Evolutionary conservation across 2,888 invertebrate species (phyloP), one percentile per base, ranked within the genome.

Genomic region (Emmelina monodactyla): DNA sequence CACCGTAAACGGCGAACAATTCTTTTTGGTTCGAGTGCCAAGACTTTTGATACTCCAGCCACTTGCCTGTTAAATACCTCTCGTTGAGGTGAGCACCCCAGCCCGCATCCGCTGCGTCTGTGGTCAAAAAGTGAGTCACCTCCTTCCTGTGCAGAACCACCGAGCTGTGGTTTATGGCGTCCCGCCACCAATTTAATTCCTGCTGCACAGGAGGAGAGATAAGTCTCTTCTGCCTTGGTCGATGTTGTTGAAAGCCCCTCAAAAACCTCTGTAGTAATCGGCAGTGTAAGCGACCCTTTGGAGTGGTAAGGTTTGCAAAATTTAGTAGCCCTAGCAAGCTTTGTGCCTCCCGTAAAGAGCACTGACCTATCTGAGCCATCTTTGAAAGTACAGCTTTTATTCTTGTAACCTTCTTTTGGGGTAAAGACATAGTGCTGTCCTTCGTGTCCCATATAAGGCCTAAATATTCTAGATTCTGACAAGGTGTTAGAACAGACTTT

Each of bases 401-500:
- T 6, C 2, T 9, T 19, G 12, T 10, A 12, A 19, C 32, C 4
- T 19, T 32, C 2, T 15, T 31, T 31, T 2, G 4, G 9, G 19
- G 34, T n/a, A 28, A 22, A 16, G 15, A 11, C 29, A 12, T 28
- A 2, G 10, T 5, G 31, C n/a, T 16, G 11, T 6, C 2, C n/a
- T 14, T 2, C 16, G 14, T 14, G 16, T 32, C 9, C 39, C 31
- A 42, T 32, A 19, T 10, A 5, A 32, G 3, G 2, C 32, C 32
- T 19, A 32, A 13, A 13, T 40, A 47, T 16, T 44, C 40, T 16
- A 46, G 1, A 6, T 37, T 12, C 5, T 43, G 41, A 5, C 32
- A 14, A 1, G 48, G 46, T 10, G 13, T 15, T 7, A 37, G 6
- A 3, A 43, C 25, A 1, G 45, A 46, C 31, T 47, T 47, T 12